A percentile compares a stretch with the other conserved stretches of the same genome.
Evolutionary conservation across 2,113 vertebrate genomes (phyloP).

Genomic region (Caracal caracal): DNA sequence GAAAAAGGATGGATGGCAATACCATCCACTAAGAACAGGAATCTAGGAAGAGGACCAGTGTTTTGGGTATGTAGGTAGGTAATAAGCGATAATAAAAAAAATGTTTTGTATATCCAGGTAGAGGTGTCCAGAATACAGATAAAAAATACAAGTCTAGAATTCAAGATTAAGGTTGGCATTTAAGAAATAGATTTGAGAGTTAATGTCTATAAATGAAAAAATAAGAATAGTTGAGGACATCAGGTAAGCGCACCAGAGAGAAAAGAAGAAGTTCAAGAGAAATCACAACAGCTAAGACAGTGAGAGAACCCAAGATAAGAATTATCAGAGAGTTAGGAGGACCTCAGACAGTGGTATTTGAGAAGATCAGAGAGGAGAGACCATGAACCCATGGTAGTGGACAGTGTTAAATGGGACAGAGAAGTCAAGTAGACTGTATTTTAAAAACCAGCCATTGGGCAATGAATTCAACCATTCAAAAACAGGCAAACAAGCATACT

Average conservation of each 20-base stretch:
- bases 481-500: not conserved
- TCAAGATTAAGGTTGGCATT: not conserved
- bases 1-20: not conserved
- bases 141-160: not conserved
- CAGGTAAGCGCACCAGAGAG: not conserved
- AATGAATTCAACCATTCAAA: not conserved
- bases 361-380: not conserved
- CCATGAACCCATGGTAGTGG: not conserved
- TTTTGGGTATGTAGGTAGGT: not conserved
- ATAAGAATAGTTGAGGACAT: not conserved
- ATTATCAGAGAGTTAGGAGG: not conserved
- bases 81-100: not conserved
- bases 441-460: not conserved
- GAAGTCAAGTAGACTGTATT: not conserved
- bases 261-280: not conserved
- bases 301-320: not conserved
- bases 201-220: not conserved
- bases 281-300: not conserved
- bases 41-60: not conserved
- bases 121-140: not conserved
- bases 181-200: not conserved
- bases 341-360: not conserved
- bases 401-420: not conserved
- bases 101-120: not conserved
- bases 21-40: not conserved